Conservation (phyloP, 2,797 vertebrate genomes). For the Propithecus deckenii region DNA sequence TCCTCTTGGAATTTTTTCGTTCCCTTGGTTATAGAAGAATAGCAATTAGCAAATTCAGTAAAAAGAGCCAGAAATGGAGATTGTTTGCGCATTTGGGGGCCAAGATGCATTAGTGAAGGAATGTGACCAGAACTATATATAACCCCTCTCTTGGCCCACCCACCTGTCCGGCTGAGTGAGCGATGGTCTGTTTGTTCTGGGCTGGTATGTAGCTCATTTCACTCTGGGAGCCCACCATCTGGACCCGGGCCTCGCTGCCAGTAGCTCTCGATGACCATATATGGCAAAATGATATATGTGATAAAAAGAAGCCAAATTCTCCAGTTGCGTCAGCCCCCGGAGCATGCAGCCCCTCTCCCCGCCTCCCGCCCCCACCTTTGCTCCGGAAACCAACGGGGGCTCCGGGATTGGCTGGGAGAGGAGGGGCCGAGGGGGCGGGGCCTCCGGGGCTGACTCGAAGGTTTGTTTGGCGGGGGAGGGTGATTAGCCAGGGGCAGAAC, state of each 20-base stretch:
- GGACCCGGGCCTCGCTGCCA: slow-evolving; percentile 83
- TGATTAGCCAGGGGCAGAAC: background rate
- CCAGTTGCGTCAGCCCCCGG: slow-evolving; percentile 59
- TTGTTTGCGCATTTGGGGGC: slow-evolving; percentile 79
- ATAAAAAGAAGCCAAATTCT: slow-evolving; percentile 78
- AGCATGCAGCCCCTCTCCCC: background rate
- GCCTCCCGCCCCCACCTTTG: background rate
- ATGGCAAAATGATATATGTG: slow-evolving; percentile 86
- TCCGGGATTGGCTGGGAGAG: slow-evolving; percentile 34
- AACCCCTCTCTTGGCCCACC: slow-evolving; percentile 77
- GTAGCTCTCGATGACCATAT: slow-evolving; percentile 85
- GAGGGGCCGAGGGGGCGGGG: background rate
- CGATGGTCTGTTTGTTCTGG: slow-evolving; percentile 87
- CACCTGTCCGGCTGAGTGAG: slow-evolving; percentile 81
- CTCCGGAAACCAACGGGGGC: slow-evolving; percentile 9
- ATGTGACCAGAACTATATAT: slow-evolving; percentile 86
- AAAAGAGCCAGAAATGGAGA: slow-evolving; percentile 81
- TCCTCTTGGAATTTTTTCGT: slow-evolving; percentile 61
- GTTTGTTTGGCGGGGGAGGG: background rate
- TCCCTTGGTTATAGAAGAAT: slow-evolving; percentile 73
- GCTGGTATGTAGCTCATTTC: slow-evolving; percentile 86
- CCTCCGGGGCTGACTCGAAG: background rate
- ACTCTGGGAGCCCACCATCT: slow-evolving; percentile 86
- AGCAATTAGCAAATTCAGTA: slow-evolving; percentile 76
- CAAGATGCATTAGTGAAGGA: slow-evolving; percentile 85